A percentile compares a stretch with the other conserved stretches of the same genome.
These are phyloP conservation scores for Chloroceryle aenea DNA, from an alignment of 2,113 vertebrate species.

Conservation along the genomic window DNA sequence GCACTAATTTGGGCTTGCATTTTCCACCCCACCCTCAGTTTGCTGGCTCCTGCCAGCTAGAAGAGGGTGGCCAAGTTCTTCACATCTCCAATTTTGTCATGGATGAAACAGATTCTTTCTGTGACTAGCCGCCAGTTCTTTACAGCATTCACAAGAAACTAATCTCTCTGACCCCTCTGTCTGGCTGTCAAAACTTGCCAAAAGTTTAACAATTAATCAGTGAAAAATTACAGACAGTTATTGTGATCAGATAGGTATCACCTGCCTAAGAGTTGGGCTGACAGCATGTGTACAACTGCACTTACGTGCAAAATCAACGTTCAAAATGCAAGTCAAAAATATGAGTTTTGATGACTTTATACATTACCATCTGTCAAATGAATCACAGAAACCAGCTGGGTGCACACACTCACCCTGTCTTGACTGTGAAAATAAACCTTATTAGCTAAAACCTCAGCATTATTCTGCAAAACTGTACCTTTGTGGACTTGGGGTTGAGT, in stretches of 20 bases:
- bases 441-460: neutral
- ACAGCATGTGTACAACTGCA: neutral
- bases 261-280: neutral
- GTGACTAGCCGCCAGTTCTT: neutral
- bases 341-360: neutral
- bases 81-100: neutral
- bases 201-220: neutral
- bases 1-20: neutral
- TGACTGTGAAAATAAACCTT: neutral
- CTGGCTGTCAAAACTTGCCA: neutral
- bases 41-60: neutral
- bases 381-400: neutral
- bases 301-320: neutral
- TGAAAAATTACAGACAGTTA: neutral
- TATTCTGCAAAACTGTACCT: neutral
- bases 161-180: neutral
- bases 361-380: neutral
- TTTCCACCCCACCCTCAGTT: neutral
- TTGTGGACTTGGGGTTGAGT: neutral
- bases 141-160: neutral
- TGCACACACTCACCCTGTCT: neutral
- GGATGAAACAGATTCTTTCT: neutral
- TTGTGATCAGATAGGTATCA: fast-evolving
- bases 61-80: neutral
- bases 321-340: neutral